Base-by-base conservation (phyloP, 1,140 invertebrate genomes). In the Potamilus streckersoni region DNA sequence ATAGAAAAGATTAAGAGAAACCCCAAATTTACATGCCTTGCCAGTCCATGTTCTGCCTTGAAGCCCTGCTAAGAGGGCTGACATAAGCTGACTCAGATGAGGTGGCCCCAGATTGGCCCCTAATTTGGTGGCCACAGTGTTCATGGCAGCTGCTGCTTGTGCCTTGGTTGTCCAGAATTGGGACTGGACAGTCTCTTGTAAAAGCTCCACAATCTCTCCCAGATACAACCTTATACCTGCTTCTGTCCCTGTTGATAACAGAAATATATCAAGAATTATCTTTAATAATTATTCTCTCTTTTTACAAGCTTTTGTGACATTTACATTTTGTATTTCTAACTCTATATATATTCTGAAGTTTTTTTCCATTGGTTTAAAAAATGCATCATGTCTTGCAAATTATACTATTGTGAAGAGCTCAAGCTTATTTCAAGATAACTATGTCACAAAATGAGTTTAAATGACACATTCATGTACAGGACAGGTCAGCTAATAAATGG, bases 31-130 rank as follows among this genome's bases (percentile, higher is more conserved):
- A 65, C 58, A 55, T 69, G 88, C 88, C 84, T 98, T 98, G 20
- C 96, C 96, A 80, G 94, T 93, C 93, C 95, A 98, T 0, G 95
- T 97, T 83, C 95, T 93, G 11, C 96, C 96, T 72, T 93, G 92
- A n/a, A 96, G 90, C 2, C 94, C 94, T 69, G 91, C 92, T 0
- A 94, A 88, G 56, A 97, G 86, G 65, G 95, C 92, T 55, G 91
- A 92, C 3, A 96, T 89, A 15, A 97, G 90, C 19, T 89, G 89
- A 79, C 93, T 92, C 55, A 94, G 90, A 73, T 95, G 92, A 12
- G 92, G 90, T 16, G 92, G 90, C n/a, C 93, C 92, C 64, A 97
- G 90, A 15, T 92, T 92, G 8, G 90, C 84, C 0, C 94, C 93
- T 27, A 96, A 86, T 84, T 95, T 95, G 27, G 91, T 92, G 5